These are phyloP conservation scores for Decapterus maruadsi DNA, from an alignment of 2,797 vertebrate species.

Conservation along the genomic window DNA sequence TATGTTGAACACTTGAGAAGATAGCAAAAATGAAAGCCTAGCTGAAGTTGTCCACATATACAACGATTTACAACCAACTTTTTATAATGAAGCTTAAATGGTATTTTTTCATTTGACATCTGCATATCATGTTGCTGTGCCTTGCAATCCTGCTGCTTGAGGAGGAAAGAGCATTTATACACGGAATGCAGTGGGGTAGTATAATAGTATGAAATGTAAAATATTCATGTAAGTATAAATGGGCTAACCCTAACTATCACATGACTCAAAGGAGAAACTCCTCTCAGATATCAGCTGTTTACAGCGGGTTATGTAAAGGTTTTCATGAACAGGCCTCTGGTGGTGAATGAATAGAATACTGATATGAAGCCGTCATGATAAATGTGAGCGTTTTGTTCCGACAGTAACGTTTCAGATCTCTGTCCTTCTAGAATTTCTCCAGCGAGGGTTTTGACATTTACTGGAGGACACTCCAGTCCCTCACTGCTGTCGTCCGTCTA, in stretches of 20 bases:
- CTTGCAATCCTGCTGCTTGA: no score
- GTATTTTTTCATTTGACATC: no score
- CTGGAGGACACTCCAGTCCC: slow-evolving; percentile 38
- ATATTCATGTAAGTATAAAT: background rate
- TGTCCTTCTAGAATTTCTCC: slow-evolving; percentile 39
- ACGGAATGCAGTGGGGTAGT: no score
- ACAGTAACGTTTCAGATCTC: slow-evolving; percentile 12
- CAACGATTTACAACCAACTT: no score
- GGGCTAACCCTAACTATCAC: background rate
- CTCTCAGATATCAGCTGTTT: background rate
- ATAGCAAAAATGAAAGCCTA: no score
- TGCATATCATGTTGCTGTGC: no score
- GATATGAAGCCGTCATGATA: slow-evolving; percentile 1
- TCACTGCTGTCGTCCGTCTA: slow-evolving; percentile 10
- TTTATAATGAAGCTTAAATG: no score
- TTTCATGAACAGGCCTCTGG: background rate
- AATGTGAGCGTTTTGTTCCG: slow-evolving; percentile 6
- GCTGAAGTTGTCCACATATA: no score
- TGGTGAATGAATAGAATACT: background rate
- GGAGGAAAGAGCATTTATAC: no score
- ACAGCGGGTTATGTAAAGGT: background rate
- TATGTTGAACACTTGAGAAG: no score
- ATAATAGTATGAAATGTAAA: background rate
- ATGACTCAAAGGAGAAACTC: background rate
- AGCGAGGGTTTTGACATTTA: slow-evolving; percentile 58